Evolutionary conservation across 2,888 invertebrate species (phyloP), one percentile per base, ranked within the genome.

Genomic region (Iphiclides podalirius): DNA sequence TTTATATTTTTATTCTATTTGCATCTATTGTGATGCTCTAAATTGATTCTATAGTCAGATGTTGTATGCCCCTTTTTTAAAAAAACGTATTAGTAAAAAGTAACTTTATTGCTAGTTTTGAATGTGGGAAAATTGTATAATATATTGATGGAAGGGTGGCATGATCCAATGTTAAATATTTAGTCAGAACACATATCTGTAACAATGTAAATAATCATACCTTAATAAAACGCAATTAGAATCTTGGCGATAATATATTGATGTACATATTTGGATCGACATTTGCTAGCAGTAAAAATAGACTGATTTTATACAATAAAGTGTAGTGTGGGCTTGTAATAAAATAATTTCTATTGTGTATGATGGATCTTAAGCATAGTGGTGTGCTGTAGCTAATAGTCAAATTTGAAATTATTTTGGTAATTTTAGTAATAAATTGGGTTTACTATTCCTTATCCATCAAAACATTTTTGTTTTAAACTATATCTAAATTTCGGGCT

Each of bases 301-400:
- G 50, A 50, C 50, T 50, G 50, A 50, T 45, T 45, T 45, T 50
- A 39, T 45, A 50, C 23, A 36, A 9, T 45, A 39, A 50, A 26
- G 2, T 17, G 11, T 50, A 40, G 36, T 34, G 15, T 41, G 35
- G 15, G 36, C 40, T 15, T 36, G 26, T 44, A 38, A 26, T 39
- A 6, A 39, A 34, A 44, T 43, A 38, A 34, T 28, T 14, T 44
- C 15, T 17, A 28, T 31, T 8, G 31, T 38, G 3, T 34, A 34
- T 39, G 34, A 34, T 28, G 34, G 16, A 34, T 43, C n/a, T 13
- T 8, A 20, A 34, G 13, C 15, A 2, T 4, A n/a, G 34, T 40
- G 12, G 2, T 11, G 11, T 40, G 34, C 34, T 39, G 40, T 40
- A 13, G 35, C 34, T 31, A 8, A 31, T 31, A 31, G 11, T 12